Percentiles rank a stretch among this genome's conserved stretches.
These are phyloP conservation scores for Microplitis demolitor DNA, from an alignment of 1,140 invertebrate genomes.

Conservation along the genomic window DNA sequence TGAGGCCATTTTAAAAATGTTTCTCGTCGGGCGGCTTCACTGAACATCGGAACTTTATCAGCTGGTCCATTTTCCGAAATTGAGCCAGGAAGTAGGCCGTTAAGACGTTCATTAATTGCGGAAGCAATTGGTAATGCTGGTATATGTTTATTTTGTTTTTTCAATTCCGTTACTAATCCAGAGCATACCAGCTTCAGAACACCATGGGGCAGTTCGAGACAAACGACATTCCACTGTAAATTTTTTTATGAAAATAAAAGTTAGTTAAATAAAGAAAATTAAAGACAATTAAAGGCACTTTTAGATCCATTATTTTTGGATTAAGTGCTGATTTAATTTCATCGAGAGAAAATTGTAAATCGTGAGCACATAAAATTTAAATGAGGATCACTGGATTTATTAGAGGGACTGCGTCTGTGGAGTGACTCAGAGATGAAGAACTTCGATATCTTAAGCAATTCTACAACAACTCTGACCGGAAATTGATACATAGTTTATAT, in stretches of 20 bases:
- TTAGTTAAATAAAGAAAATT: background rate
- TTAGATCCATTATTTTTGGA: too few relatives aligned
- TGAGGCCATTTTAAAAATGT: conserved; percentile 94
- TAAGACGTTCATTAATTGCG: conserved; percentile 83
- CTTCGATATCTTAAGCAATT: too few relatives aligned
- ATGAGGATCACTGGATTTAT: too few relatives aligned
- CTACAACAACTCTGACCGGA: too few relatives aligned
- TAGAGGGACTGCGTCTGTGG: too few relatives aligned
- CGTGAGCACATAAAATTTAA: too few relatives aligned
- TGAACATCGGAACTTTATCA: conserved; percentile 83
- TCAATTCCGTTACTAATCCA: conserved; percentile 79
- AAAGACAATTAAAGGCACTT: too few relatives aligned
- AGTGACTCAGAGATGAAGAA: too few relatives aligned
- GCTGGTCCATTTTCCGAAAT: conserved; percentile 58
- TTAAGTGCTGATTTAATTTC: too few relatives aligned
- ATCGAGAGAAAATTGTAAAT: too few relatives aligned
- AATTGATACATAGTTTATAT: too few relatives aligned
- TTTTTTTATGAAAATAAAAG: conserved; percentile 5
- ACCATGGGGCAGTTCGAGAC: conserved; percentile 77
- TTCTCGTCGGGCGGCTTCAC: conserved; percentile 84
- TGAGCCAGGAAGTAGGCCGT: conserved; percentile 69
- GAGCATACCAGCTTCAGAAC: conserved; percentile 79
- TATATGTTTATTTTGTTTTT: conserved; percentile 78
- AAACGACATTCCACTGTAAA: conserved; percentile 88
- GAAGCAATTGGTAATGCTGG: conserved; percentile 87